phyloP scores from a whole-genome alignment of 2,888 invertebrate species.

The Dasypolia templi region DNA sequence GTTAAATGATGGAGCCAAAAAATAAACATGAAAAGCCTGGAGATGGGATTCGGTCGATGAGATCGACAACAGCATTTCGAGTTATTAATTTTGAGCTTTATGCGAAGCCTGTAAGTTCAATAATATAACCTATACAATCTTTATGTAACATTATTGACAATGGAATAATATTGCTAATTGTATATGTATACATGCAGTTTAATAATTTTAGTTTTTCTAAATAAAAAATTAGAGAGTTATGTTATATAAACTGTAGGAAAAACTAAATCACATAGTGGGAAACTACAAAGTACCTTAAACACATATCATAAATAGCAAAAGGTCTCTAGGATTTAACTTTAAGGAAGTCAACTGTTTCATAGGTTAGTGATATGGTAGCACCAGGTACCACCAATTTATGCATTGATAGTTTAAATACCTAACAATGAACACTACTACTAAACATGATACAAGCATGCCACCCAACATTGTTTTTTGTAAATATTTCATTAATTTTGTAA shows the following conservation, averaged over 20 bases:
- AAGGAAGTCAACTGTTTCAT: not conserved
- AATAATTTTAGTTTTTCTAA: not conserved
- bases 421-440: not conserved
- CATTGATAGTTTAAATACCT: not conserved
- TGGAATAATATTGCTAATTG: not conserved
- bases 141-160: slow-evolving; percentile 43
- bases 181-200: not conserved
- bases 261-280: not conserved
- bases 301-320: not conserved
- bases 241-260: not conserved
- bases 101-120: slow-evolving; percentile 95
- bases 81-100: slow-evolving; percentile 97
- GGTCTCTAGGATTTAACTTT: not conserved
- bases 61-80: slow-evolving; percentile 94
- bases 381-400: not conserved
- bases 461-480: not conserved
- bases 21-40: slow-evolving; percentile 90
- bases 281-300: not conserved
- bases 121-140: slow-evolving; percentile 24
- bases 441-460: not conserved
- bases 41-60: slow-evolving; percentile 94
- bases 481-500: not conserved
- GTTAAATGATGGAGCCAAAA: slow-evolving; percentile 41
- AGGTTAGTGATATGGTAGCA: not conserved
- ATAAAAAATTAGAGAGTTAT: not conserved